A percentile compares a stretch with the other conserved stretches of the same genome.
Conservation (phyloP, 2,888 invertebrate species). For the Euzophera pinguis region DNA sequence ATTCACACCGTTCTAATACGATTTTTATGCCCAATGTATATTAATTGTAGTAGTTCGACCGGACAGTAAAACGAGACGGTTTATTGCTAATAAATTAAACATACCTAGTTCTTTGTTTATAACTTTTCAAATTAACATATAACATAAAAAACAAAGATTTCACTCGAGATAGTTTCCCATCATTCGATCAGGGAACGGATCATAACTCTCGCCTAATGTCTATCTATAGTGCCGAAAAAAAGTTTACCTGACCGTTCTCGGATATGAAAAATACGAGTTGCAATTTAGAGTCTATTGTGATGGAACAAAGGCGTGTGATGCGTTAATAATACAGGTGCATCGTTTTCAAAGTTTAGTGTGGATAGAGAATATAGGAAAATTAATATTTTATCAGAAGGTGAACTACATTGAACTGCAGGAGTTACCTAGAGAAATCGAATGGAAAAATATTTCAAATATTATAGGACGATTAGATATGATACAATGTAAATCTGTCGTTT, state of each 20-base stretch:
- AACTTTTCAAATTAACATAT: conserved; percentile 22
- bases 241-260: conserved; percentile 55
- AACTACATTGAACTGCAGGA: too few relatives aligned
- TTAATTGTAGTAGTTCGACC: conserved; percentile 60
- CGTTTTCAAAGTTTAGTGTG: conserved; percentile 51
- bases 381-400: not conserved
- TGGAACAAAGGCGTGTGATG: conserved; percentile 70
- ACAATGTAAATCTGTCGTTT: too few relatives aligned
- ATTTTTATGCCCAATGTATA: conserved; percentile 58
- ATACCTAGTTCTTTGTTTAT: conserved; percentile 35
- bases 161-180: conserved; percentile 7
- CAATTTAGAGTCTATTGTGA: conserved; percentile 74
- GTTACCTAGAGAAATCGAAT: too few relatives aligned
- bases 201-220: conserved; percentile 32
- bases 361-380: not conserved
- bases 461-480: too few relatives aligned
- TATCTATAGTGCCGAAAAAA: conserved; percentile 39
- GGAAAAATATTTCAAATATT: too few relatives aligned
- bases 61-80: conserved; percentile 55
- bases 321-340: conserved; percentile 76
- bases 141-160: conserved; percentile 9
- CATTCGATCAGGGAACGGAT: conserved; percentile 28
- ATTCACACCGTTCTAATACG: conserved; percentile 65
- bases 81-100: conserved; percentile 52
- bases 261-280: conserved; percentile 69